phyloP scores from a whole-genome alignment of 2,113 vertebrate genomes.

The Tragelaphus strepsiceros region DNA sequence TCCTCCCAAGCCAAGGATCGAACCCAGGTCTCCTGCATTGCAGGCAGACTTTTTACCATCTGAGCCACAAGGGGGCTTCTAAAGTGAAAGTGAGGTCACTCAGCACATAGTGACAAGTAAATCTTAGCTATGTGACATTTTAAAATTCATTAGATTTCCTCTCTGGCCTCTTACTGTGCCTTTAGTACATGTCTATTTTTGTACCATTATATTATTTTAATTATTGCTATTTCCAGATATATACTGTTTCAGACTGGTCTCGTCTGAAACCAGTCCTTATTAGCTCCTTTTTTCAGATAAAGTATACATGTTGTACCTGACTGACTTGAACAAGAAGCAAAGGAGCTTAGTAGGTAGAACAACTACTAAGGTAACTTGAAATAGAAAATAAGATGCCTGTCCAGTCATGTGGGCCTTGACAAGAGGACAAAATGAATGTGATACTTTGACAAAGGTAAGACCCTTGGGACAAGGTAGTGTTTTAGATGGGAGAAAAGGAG shows the following conservation, averaged over 20 bases:
- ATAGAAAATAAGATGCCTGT: not conserved
- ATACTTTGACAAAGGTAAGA: not conserved
- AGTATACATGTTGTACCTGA: not conserved
- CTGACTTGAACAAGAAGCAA: not conserved
- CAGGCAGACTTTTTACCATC: not conserved
- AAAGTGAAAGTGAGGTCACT: not conserved
- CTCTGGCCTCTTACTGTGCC: not conserved
- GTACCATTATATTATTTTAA: not conserved
- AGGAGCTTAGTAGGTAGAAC: not conserved
- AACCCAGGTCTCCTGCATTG: not conserved
- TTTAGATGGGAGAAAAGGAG: not conserved
- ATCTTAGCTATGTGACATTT: not conserved
- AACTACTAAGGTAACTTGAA: not conserved
- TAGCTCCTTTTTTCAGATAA: not conserved
- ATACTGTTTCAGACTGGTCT: not conserved
- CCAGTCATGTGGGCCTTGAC: too few species aligned
- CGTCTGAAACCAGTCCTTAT: too few species aligned
- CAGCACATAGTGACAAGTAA: not conserved
- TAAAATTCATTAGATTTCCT: not conserved
- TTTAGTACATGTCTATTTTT: not conserved
- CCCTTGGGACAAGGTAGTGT: fast-evolving
- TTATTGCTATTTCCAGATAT: not conserved
- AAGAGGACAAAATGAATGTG: not conserved
- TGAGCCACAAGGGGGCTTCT: not conserved
- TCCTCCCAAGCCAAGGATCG: not conserved